Evolutionary conservation across 2,888 invertebrate genomes (phyloP).

Genomic region (Epirrhoe tristata): DNA sequence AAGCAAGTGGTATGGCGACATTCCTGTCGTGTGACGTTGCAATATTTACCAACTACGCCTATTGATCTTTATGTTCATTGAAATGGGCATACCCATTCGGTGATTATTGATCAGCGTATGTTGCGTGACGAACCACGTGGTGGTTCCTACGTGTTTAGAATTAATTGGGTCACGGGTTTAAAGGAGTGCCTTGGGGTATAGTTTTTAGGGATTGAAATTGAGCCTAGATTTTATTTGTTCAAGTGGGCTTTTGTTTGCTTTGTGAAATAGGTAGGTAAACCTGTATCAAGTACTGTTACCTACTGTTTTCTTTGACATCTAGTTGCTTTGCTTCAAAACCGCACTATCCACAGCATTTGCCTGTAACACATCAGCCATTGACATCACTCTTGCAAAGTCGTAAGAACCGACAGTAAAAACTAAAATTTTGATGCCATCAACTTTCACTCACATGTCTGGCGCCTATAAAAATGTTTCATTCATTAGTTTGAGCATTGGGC

Average conservation of each 20-base stretch:
- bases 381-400: constrained; percentile 2
- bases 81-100: constrained; percentile 55
- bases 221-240: constrained; percentile 8
- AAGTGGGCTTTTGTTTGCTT: background rate
- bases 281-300: background rate
- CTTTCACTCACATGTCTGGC: constrained; percentile 60
- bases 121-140: constrained; percentile 55
- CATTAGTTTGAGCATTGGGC: constrained; percentile 48
- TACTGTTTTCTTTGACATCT: background rate
- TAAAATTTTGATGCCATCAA: constrained; percentile 42
- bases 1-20: constrained; percentile 50
- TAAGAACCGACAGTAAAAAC: constrained; percentile 32
- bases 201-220: constrained; percentile 16
- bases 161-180: constrained; percentile 70
- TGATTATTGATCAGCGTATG: constrained; percentile 58
- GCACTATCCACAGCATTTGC: background rate
- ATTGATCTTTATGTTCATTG: constrained; percentile 58
- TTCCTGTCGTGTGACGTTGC: constrained; percentile 56
- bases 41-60: constrained; percentile 58
- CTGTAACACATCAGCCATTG: background rate
- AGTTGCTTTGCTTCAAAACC: background rate
- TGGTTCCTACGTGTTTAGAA: constrained; percentile 55
- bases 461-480: constrained; percentile 56
- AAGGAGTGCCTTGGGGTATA: constrained; percentile 39
- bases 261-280: too few species aligned